These are phyloP conservation scores for Dendrophyllia cribrosa DNA, from an alignment of 64 coral and sea anemone species.

Conservation along the genomic window DNA sequence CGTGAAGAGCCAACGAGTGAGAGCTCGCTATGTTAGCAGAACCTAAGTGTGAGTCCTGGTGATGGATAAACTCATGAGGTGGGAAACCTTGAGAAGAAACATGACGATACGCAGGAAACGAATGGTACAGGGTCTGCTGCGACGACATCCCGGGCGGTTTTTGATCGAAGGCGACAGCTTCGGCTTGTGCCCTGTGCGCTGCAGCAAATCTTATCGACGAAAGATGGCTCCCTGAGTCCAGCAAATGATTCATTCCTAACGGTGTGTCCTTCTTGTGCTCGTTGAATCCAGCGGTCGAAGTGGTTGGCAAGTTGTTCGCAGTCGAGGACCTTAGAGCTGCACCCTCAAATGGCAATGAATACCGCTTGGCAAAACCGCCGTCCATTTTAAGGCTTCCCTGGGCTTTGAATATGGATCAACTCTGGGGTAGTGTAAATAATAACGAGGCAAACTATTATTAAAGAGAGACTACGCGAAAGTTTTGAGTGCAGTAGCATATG, in stretches of 20 bases:
- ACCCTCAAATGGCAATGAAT: slow-evolving; percentile 74
- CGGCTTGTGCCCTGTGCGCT: slow-evolving; percentile 77
- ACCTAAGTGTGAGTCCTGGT: slow-evolving; percentile 88
- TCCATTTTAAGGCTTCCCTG: slow-evolving; percentile 88
- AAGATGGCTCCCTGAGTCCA: slow-evolving; percentile 87
- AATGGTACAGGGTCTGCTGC: slow-evolving; percentile 95
- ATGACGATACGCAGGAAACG: slow-evolving; percentile 96
- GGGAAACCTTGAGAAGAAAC: slow-evolving; percentile 79
- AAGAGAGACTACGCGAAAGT: slow-evolving; percentile 86
- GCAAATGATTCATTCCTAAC: slow-evolving; percentile 90
- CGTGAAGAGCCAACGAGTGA: slow-evolving; percentile 88
- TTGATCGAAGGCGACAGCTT: slow-evolving; percentile 89
- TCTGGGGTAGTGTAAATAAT: slow-evolving; percentile 89
- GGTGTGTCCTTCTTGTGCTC: slow-evolving; percentile 79
- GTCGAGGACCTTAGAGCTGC: slow-evolving; percentile 62
- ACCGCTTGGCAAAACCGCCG: slow-evolving; percentile 77
- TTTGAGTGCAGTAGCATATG: slow-evolving; percentile 97
- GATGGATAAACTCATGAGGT: slow-evolving; percentile 90
- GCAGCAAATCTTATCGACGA: slow-evolving; percentile 87
- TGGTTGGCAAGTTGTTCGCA: slow-evolving; percentile 63
- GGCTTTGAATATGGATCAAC: slow-evolving; percentile 96
- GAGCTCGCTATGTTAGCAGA: slow-evolving; percentile 71
- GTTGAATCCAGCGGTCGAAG: slow-evolving; percentile 65
- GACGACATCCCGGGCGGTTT: slow-evolving; percentile 88
- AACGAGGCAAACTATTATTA: slow-evolving; percentile 90